These are phyloP conservation scores for Gorsachius goisagi DNA, from an alignment of 2,113 vertebrate species.

Conservation along the genomic window DNA sequence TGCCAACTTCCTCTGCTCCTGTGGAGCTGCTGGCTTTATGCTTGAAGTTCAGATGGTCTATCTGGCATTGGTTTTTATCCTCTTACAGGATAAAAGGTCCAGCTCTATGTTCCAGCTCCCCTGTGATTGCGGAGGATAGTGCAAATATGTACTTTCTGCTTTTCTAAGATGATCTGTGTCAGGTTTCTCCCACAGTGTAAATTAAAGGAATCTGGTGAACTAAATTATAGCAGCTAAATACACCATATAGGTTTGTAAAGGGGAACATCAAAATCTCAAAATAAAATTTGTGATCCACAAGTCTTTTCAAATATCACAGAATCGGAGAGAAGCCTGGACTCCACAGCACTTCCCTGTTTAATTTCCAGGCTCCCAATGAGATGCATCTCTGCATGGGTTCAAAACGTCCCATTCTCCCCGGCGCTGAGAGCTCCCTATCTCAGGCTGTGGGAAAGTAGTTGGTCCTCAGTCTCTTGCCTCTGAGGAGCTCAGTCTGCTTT, in stretches of 20 bases:
- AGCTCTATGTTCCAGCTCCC: neutral
- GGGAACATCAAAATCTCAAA: neutral
- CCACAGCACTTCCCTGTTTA: neutral
- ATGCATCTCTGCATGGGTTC: neutral
- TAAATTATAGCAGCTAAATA: neutral
- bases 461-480: neutral
- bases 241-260: neutral
- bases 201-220: neutral
- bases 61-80: neutral
- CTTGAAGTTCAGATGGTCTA: neutral
- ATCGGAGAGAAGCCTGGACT: neutral
- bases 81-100: neutral
- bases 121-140: neutral
- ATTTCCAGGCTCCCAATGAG: neutral
- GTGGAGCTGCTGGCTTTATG: neutral
- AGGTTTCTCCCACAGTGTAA: neutral
- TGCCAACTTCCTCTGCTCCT: constrained; percentile 10
- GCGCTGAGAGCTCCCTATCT: rapidly evolving
- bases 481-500: neutral
- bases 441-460: neutral
- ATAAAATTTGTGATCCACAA: neutral
- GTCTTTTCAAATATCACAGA: neutral
- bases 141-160: neutral
- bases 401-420: rapidly evolving
- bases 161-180: neutral